A percentile compares a stretch with the other conserved stretches of the same genome.
Evolutionary conservation across 2,113 vertebrate species (phyloP).

Genomic region (Thinocorus orbignyianus): DNA sequence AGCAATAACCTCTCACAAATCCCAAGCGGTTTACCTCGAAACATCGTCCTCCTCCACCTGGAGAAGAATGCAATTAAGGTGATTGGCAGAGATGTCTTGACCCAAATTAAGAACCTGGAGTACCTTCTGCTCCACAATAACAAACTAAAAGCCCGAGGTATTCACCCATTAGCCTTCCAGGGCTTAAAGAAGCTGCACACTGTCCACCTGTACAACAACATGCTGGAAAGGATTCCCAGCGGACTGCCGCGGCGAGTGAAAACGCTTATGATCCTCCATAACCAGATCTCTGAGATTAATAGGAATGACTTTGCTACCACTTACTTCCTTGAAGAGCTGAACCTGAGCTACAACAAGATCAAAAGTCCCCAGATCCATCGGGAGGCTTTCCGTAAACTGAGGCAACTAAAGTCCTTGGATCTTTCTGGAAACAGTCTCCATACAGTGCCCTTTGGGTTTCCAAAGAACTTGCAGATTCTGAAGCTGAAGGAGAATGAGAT

Average conservation of each 20-base stretch:
- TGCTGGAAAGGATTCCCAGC: constrained; percentile 89
- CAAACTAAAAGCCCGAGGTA: constrained; percentile 85
- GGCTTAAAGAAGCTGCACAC: constrained; percentile 96
- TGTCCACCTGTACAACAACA: constrained; percentile 95
- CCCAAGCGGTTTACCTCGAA: constrained; percentile 89
- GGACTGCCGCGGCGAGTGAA: constrained; percentile 91
- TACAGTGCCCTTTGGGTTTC: constrained; percentile 84
- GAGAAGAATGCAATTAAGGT: constrained; percentile 91
- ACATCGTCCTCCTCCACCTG: constrained; percentile 91
- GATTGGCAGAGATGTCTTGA: constrained; percentile 84
- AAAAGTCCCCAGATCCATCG: constrained; percentile 85
- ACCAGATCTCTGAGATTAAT: constrained; percentile 87
- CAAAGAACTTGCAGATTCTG: constrained; percentile 87
- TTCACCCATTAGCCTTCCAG: constrained; percentile 89
- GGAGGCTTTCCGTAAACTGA: constrained; percentile 93
- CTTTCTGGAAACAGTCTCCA: constrained; percentile 90
- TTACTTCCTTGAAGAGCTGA: constrained; percentile 92
- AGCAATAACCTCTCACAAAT: constrained; percentile 93
- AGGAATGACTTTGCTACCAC: constrained; percentile 90
- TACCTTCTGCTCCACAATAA: constrained; percentile 97
- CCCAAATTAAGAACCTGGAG: constrained; percentile 87
- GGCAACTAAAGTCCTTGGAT: constrained; percentile 87
- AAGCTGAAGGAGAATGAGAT: constrained; percentile 91
- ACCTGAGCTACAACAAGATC: constrained; percentile 97
- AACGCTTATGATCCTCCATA: constrained; percentile 95